Evolutionary conservation across 2,113 vertebrate species (phyloP), one percentile per base, ranked within the genome.

Genomic region (Varanus salvator): DNA sequence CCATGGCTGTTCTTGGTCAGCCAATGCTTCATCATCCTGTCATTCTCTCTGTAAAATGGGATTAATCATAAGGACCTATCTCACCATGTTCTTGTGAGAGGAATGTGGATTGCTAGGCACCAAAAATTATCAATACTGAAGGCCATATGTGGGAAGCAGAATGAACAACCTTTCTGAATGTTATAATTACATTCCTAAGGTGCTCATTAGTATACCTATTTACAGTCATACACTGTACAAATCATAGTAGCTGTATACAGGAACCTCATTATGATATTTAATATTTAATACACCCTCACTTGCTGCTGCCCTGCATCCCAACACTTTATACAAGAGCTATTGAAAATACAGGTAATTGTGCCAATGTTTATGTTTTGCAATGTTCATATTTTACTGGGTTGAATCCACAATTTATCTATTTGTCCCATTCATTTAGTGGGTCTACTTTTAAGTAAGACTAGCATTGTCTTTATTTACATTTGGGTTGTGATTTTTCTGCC

Each of bases 151-250:
- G 76, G 74, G 87, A 92, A 69, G 52, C 66, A 87, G 64, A 86
- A 81, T 87, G 12, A 71, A 77, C 78, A 80, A 69, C 14, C 27
- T 93, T 89, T 77, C 31, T 68, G n/a, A 68, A 85, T 60, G 5
- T 21, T 71, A 64, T 52, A 81, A 75, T 25, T 64, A 84, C 87
- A 89, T 91, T 90, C 54, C 77, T 94, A 74, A 92, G 48, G 34
- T 8, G 86, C 90, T 66, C 92, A 69, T 77, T 50, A 31, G 71
- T n/a, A 57, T n/a, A 72, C 23, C 89, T 85, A 87, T 69, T 48
- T 86, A 68, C 60, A 90, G 86, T 84, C 57, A 83, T 57, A 88
- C 6, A 85, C 57, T 44, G 52, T 84, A 87, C 7, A 84, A 68
- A 84, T 76, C 4, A 71, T 66, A 92, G 34, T 60, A 69, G 38